Evolutionary conservation across 92 coral and sea anemone species (phyloP).

Genomic region (Desmophyllum pertusum): DNA sequence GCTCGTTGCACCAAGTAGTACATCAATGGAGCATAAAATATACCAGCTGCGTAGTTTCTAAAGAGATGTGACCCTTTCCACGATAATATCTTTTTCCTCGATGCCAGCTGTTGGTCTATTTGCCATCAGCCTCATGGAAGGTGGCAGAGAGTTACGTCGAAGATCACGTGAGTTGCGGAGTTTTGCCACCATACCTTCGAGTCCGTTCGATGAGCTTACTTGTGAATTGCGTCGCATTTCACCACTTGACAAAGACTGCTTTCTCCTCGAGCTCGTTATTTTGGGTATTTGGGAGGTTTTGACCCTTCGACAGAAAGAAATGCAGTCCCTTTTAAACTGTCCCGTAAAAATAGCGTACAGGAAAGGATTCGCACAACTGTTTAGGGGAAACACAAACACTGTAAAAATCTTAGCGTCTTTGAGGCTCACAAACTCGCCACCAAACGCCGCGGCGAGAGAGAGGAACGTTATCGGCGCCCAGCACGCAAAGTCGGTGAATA

Average conservation of each 20-base stretch:
- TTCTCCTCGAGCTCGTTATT: constrained; percentile 33
- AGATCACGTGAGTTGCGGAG: constrained; percentile 24
- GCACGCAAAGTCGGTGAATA: constrained; percentile 91
- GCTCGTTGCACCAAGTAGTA: neutral
- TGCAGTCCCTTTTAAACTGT: constrained; percentile 92
- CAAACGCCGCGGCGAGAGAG: constrained; percentile 89
- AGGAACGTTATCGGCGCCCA: constrained; percentile 97
- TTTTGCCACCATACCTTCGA: constrained; percentile 45
- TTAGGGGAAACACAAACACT: constrained; percentile 89
- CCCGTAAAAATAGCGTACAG: constrained; percentile 91
- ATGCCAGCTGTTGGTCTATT: neutral
- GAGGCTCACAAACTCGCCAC: constrained; percentile 82
- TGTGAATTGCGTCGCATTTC: constrained; percentile 47
- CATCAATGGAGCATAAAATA: neutral
- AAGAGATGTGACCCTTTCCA: constrained; percentile 38
- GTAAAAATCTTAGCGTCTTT: constrained; percentile 88
- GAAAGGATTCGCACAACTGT: constrained; percentile 96
- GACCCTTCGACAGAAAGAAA: constrained; percentile 76
- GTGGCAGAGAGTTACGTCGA: constrained; percentile 47
- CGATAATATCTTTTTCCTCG: constrained; percentile 7
- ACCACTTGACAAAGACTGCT: constrained; percentile 29
- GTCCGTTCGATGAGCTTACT: constrained; percentile 43
- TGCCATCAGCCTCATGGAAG: constrained; percentile 37
- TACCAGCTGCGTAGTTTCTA: neutral
- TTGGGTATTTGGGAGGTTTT: constrained; percentile 72